Percentiles rank a stretch among this genome's conserved stretches.
Evolutionary conservation across 2,113 vertebrate genomes (phyloP).

Genomic region (Lepisosteus oculatus): DNA sequence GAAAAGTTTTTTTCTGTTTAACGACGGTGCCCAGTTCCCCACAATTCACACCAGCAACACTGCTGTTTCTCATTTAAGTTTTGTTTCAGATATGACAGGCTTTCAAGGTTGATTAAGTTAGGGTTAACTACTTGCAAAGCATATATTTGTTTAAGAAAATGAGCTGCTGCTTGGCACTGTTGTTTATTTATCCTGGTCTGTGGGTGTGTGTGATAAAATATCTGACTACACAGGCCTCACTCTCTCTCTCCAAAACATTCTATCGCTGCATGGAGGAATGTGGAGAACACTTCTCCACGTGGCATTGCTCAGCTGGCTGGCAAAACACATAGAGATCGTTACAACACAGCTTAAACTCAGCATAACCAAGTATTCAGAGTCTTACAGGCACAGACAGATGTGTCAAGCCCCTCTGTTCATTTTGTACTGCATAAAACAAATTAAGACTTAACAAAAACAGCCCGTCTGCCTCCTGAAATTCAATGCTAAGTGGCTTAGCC

Average conservation of each 20-base stretch:
- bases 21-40: no score
- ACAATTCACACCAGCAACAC: no score
- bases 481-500: no score
- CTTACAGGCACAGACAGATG: no score
- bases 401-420: no score
- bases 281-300: slow-evolving; percentile 66
- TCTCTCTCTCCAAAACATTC: slow-evolving; percentile 44
- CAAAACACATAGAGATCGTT: no score
- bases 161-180: slow-evolving; percentile 44
- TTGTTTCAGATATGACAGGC: not conserved
- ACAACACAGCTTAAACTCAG: no score
- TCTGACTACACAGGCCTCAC: slow-evolving; percentile 41
- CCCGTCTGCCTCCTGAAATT: no score
- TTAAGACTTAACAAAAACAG: no score
- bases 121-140: slow-evolving; percentile 42
- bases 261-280: slow-evolving; percentile 60
- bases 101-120: slow-evolving; percentile 14
- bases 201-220: slow-evolving; percentile 48
- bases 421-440: no score
- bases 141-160: slow-evolving; percentile 52
- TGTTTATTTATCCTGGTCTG: slow-evolving; percentile 49
- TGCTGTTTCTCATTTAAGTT: not conserved
- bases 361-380: no score
- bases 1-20: no score
- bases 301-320: slow-evolving; percentile 31